Base-by-base conservation (phyloP, 37 sponge, comb jelly and placozoan species). In the Beroe ovata region DNA sequence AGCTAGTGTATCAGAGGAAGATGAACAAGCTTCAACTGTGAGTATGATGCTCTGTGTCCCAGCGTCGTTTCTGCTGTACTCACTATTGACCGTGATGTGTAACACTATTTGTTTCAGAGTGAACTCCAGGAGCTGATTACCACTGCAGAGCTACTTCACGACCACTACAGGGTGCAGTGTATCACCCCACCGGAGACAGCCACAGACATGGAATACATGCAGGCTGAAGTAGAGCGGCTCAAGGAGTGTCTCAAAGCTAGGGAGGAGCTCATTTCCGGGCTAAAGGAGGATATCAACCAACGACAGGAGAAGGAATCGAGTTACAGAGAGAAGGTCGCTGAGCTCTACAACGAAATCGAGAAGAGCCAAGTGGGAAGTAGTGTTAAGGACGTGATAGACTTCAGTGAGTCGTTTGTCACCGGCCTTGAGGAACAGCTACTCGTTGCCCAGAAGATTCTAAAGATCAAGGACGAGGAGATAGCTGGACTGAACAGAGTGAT, bases 141-240 rank as follows among this genome's bases (percentile, higher is more conserved):
- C 23, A 77, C 84, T 21, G 84, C 84, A 40, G 84, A 77, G 84
- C 84, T 77, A 1, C 84, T 77, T 14, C 84, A 77, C 26, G 84
- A 41, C 41, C 84, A 42, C 22, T 39, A 39, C 84, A 25, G 69
- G 8, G 54, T 41, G 22, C 54, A 39, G 28, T 77, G 84, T 26
- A 42, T 54, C 23, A 77, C 84, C 23, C 84, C 84, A n/a, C 84
- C 84, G 1, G 84, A 77, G n/a, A 66, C 25, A 19, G 30, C 69
- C 34, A 62, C 8, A 3, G 54, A 42, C 25, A 2, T 77, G 4
- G 84, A 77, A 54, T 35, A 40, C 54, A 30, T 77, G 28, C 54
- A 39, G n/a, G 21, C 28, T 19, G 84, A 77, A 20, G 54, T 77
- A 3, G 84, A 77, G 84, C 84, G 84, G 8, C 84, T 77, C 28